Evolutionary conservation across 2,888 invertebrate genomes (phyloP).

Genomic region (Hofmannophila pseudospretella): DNA sequence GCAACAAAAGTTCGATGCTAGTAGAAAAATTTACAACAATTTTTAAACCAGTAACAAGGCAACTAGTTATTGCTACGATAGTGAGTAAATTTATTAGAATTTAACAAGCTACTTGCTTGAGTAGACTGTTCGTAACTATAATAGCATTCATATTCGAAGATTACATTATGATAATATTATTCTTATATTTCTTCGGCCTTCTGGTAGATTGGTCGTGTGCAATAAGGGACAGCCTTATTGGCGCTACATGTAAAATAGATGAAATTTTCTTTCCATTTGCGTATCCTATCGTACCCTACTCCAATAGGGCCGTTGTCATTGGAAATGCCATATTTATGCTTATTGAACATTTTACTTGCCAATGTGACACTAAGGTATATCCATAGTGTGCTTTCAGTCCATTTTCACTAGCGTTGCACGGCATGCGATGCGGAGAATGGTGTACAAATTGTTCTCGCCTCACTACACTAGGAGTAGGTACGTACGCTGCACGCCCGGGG

Average conservation of each 20-base stretch:
- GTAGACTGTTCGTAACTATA: too few species aligned
- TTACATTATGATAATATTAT: too few species aligned
- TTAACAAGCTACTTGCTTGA: too few species aligned
- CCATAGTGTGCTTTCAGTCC: slow-evolving; percentile 40
- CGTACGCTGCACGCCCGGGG: slow-evolving; percentile 20
- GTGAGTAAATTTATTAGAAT: too few species aligned
- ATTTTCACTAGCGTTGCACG: slow-evolving; percentile 48
- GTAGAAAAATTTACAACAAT: slow-evolving; percentile 27
- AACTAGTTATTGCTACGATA: not conserved
- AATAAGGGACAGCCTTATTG: not conserved
- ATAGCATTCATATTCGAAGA: too few species aligned
- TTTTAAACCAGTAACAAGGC: slow-evolving; percentile 22
- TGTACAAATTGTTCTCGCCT: slow-evolving; percentile 62
- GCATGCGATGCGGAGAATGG: slow-evolving; percentile 56
- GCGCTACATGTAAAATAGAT: not conserved
- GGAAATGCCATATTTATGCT: slow-evolving; percentile 1
- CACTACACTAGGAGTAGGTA: too few species aligned
- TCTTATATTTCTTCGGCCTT: too few species aligned
- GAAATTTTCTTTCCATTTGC: not conserved
- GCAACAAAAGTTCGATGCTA: slow-evolving; percentile 27
- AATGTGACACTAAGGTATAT: slow-evolving; percentile 24
- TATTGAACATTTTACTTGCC: not conserved
- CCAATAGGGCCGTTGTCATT: not conserved
- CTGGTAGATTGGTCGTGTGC: not conserved
- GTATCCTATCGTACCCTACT: not conserved